Evolutionary conservation across 2,797 vertebrate species (phyloP).

Genomic region (Phoxinus dragarum): DNA sequence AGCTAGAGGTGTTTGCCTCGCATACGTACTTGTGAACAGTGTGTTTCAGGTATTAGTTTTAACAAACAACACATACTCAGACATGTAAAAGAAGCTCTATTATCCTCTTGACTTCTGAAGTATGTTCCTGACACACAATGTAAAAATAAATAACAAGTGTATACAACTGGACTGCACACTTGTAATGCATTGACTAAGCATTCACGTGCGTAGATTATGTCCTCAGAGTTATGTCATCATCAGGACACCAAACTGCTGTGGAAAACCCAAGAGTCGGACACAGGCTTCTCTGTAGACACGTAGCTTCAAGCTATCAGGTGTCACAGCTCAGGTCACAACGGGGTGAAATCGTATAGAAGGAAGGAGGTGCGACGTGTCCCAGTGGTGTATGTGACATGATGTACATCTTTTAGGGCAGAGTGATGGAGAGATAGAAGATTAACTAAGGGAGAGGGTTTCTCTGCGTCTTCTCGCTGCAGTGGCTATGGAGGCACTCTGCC

Average conservation of each 20-base stretch:
- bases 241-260: neutral
- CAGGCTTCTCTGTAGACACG: conserved; percentile 18
- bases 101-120: neutral
- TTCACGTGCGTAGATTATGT: neutral
- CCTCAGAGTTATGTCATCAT: neutral
- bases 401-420: conserved; percentile 6
- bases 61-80: neutral
- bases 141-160: neutral
- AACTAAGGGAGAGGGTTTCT: conserved; percentile 45
- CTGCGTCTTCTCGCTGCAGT: conserved; percentile 45
- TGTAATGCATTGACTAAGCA: neutral
- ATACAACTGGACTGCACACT: neutral
- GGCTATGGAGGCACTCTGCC: conserved; percentile 56
- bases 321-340: conserved; percentile 14
- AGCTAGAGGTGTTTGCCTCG: neutral
- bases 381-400: neutral
- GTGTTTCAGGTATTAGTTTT: neutral
- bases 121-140: neutral
- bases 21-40: neutral
- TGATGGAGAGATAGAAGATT: conserved; percentile 41
- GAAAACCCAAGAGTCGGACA: neutral
- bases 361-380: neutral
- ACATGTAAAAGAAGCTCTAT: neutral
- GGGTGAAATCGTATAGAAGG: conserved; percentile 16
- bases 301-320: conserved; percentile 12